Evolutionary conservation across 2,888 invertebrate genomes (phyloP), one percentile per base, ranked within the genome.

Genomic region (Linnaemya tessellans): DNA sequence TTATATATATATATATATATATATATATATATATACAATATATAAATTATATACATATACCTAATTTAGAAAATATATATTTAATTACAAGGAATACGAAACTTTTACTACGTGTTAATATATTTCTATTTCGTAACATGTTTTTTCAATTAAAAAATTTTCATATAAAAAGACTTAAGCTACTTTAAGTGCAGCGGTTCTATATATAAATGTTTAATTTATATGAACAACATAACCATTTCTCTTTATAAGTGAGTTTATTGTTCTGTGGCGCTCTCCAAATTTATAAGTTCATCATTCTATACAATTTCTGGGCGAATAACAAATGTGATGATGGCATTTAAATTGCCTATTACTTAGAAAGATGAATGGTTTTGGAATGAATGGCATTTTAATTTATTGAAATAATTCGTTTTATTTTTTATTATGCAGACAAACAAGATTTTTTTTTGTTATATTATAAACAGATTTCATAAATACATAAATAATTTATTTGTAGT

Each of bases 291-390:
- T 64, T 38, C 18, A 38, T 35, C 25, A 35, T 46, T 65, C 35
- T 30, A 35, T 54, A 54, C 1, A 71, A 65, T 67, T 20, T 58
- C 30, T 67, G 7, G n/a, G 9, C 4, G 64, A 25, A 67, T 51
- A 74, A 80, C 38, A 73, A 62, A 75, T 70, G 70, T 49, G 43
- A 15, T 49, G 43, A 15, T 64, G 73, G 62, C 62, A 81, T 60
- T 84, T 84, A 77, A 84, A 84, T 81, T 78, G 78, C 62, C 51
- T 41, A 78, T 56, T 78, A 80, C 38, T 51, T 41, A 38, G n/a
- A 25, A 77, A 80, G 77, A 80, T 77, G 62, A 80, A 80, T 84
- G 70, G 74, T 51, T 56, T 68, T 79, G 54, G 71, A 67, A 73
- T 67, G 67, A 73, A 74, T 51, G 18, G 38, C 60, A 46, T 25